phyloP scores from a whole-genome alignment of 2,113 vertebrate genomes.

The Equus quagga region DNA sequence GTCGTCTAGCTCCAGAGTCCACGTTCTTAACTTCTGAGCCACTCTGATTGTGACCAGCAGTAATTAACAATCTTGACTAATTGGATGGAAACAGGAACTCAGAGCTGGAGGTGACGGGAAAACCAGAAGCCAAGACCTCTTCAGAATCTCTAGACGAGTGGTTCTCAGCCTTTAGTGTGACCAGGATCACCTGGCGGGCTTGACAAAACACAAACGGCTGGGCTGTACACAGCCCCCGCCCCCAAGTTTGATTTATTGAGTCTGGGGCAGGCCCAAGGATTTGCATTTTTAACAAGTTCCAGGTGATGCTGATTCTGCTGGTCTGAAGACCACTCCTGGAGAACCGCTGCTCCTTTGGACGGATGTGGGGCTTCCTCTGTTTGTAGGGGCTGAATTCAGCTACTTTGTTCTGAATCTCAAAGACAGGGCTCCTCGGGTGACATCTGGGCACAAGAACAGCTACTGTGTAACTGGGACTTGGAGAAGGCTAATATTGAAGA shows the following conservation, averaged over 20 bases:
- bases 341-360: not conserved
- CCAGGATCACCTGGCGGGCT: not conserved
- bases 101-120: not conserved
- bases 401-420: not conserved
- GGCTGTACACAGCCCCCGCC: not conserved
- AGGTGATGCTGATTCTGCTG: not conserved
- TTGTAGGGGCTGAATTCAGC: not conserved
- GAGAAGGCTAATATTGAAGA: not conserved
- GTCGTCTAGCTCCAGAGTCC: not conserved
- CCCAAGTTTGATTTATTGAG: not conserved
- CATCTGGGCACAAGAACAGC: not conserved
- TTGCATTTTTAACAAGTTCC: not conserved
- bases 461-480: not conserved
- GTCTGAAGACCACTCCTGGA: not conserved
- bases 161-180: not conserved
- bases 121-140: not conserved
- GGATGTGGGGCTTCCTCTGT: not conserved
- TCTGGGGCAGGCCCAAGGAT: not conserved
- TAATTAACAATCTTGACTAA: not conserved
- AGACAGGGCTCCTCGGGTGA: not conserved
- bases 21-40: not conserved
- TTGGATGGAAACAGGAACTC: not conserved
- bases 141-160: not conserved
- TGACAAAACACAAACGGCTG: not conserved
- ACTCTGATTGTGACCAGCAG: not conserved